Evolutionary conservation across 2,797 vertebrate species (phyloP).

Genomic region (Serranus cabrilla): DNA sequence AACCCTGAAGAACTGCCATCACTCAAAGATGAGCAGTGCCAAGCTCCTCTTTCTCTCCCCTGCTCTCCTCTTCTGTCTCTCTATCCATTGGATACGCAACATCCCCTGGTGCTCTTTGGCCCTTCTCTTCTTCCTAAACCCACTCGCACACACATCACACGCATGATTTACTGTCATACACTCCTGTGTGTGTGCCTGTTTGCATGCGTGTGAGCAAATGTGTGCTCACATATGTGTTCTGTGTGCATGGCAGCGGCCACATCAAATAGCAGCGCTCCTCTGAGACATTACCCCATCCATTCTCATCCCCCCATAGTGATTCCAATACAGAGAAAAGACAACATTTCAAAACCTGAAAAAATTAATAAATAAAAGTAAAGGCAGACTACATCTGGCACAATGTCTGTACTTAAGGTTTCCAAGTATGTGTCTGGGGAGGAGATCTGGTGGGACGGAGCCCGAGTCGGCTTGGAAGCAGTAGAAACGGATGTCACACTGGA

Average conservation of each 20-base stretch:
- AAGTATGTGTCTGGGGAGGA: constrained; percentile 81
- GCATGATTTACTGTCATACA: constrained; percentile 70
- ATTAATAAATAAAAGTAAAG: constrained; percentile 76
- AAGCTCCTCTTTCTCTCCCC: constrained; percentile 61
- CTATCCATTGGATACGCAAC: constrained; percentile 56
- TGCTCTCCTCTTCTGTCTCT: constrained; percentile 47
- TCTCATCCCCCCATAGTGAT: constrained; percentile 61
- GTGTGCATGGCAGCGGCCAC: constrained; percentile 70
- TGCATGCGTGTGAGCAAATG: constrained; percentile 39
- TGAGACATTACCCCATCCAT: constrained; percentile 72
- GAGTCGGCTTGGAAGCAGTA: constrained; percentile 84
- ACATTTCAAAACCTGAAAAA: constrained; percentile 75
- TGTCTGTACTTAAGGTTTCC: constrained; percentile 78
- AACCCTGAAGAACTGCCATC: constrained; percentile 74
- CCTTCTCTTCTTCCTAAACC: constrained; percentile 59
- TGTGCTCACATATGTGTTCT: constrained; percentile 57
- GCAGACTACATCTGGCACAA: constrained; percentile 79
- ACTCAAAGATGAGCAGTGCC: constrained; percentile 76
- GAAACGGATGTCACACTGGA: constrained; percentile 83
- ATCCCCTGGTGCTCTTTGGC: constrained; percentile 67
- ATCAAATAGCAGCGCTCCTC: constrained; percentile 75
- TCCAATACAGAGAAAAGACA: constrained; percentile 67
- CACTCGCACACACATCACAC: constrained; percentile 57
- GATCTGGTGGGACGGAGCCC: constrained; percentile 77
- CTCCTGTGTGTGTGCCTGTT: constrained; percentile 39